Base-by-base conservation (phyloP, 2,797 vertebrate genomes). In the Schizopygopsis malacanthus region DNA sequence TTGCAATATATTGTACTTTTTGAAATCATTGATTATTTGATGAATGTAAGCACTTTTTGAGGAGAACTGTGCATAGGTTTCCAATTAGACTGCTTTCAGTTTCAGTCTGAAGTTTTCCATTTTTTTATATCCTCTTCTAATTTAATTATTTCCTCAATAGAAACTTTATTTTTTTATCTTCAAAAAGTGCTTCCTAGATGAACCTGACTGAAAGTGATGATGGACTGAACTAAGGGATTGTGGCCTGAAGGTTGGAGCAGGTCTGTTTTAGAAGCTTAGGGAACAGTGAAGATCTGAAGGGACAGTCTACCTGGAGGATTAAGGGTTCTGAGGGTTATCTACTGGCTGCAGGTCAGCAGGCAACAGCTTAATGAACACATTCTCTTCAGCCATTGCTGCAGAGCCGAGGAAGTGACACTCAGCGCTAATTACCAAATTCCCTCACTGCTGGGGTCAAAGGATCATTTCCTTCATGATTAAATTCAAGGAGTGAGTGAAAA, bases 341-440 rank as follows among this genome's bases (percentile, higher is more conserved):
- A 81, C 76, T 85, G 86, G 84, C 87, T 86, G 56, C 83, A 89
- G 88, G 90, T 88, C 88, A 90, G 79, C 71, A n/a, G 82, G 85
- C 81, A 87, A 85, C 77, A 83, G 85, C 87, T 88, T 90, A 90
- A 90, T 89, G 90, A 90, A 90, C 86, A 88, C 90, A 87, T 79
- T 87, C 87, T 87, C 84, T 89, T 81, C 47, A 83, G 79, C 77
- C 71, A 87, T 61, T 67, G 80, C 90, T 77, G 67, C 69, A 67
- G 41, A 90, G 84, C 82, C 73, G 71, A 84, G 83, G 61, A 87
- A 83, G 85, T 85, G 79, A 85, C 85, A 89, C 86, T 78, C 79
- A 87, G 69, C 84, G 85, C 88, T 90, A 90, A 90, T 90, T 90
- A 89, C 87, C 86, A 79, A 86, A 83, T 86, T 88, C 82, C 87